Evolutionary conservation across 2,113 vertebrate genomes (phyloP), one percentile per base, ranked within the genome.

Genomic region (Callopanchax toddi): DNA sequence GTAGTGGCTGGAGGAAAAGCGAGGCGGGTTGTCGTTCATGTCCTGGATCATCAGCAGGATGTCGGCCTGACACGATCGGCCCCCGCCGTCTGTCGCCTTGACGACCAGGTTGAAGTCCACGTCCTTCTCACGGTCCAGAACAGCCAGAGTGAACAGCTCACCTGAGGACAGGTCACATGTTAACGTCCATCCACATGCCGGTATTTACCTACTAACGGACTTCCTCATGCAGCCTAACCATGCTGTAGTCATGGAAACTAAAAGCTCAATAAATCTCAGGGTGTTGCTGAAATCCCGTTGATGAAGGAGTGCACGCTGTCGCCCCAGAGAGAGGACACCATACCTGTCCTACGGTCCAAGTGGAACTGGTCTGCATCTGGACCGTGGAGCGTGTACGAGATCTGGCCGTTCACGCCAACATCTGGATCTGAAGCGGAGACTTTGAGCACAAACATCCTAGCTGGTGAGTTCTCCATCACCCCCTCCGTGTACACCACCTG

Each of bases 71-170:
- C 97, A 99, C 0, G 95, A 98, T 0, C 91, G 93, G 1, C 97
- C 96, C 0, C 97, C 96, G 0, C 97, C 97, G 1, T 99, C 97
- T 0, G 95, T 96, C 0, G 95, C 96, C 81, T 97, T 98, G 50
- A 89, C 95, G 18, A 94, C 91, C 17, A 99, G 86, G 64, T 91
- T 92, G 72, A 96, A 95, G 0, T 21, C 72, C 0, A 89, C 74
- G 66, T 93, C 92, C 71, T 40, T 83, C 74, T 99, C 97, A 0
- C 96, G 94, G 83, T 99, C 97, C 11, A 98, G 76, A 64, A 86
- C 77, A 3, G 86, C 88, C 42, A 93, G 66, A 0, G 96, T 96
- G 78, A 91, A 95, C 63, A 99, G 91, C 81, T 97, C 94, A 1
- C 97, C 97, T 99, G 76, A 1, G 26, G 25, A 43, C 0, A 65